Evolutionary conservation across 2,113 vertebrate species (phyloP).

Genomic region (Hystrix cristata): DNA sequence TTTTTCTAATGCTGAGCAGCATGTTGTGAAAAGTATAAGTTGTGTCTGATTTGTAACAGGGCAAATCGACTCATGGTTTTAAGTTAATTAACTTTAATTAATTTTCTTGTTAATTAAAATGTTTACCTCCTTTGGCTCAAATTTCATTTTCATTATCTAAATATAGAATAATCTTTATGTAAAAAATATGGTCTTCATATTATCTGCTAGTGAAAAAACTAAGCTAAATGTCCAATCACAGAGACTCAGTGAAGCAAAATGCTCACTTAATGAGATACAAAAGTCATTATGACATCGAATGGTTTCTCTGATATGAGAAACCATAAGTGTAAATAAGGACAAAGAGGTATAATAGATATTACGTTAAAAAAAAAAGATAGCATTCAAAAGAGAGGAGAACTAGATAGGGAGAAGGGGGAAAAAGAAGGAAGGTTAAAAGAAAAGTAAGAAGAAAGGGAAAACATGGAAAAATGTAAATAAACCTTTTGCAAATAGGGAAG

Average conservation of each 20-base stretch:
- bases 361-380: no score
- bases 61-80: constrained; percentile 14
- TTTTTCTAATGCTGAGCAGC: not conserved
- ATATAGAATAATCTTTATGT: constrained; percentile 20
- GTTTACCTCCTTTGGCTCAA: constrained; percentile 16
- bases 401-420: no score
- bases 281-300: not conserved
- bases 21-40: not conserved
- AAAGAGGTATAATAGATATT: no score
- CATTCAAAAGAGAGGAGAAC: no score
- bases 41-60: constrained; percentile 7
- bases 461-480: no score
- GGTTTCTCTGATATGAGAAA: no score
- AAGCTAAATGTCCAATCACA: constrained; percentile 11
- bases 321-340: no score
- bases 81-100: constrained; percentile 46
- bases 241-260: not conserved
- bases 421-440: no score
- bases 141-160: constrained; percentile 50
- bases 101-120: constrained; percentile 50
- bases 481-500: no score
- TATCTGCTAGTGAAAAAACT: constrained; percentile 25
- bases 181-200: constrained; percentile 43
- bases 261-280: not conserved
- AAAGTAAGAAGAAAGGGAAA: no score